Evolutionary conservation across 1,140 invertebrate species (phyloP).

Genomic region (Drosophila micromelanica): DNA sequence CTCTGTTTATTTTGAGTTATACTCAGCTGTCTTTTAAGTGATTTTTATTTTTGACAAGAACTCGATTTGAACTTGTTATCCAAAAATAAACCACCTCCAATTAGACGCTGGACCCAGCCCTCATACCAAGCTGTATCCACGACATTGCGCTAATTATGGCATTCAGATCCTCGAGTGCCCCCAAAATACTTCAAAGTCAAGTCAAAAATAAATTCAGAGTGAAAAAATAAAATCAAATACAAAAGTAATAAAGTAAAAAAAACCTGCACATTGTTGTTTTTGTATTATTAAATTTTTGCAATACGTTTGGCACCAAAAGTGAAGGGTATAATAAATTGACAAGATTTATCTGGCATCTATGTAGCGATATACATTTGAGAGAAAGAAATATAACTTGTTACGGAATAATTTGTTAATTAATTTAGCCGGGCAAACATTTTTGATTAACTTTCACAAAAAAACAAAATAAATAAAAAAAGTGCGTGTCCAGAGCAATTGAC

Average conservation of each 20-base stretch:
- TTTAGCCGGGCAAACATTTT: constrained; percentile 42
- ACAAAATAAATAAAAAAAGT: constrained; percentile 4
- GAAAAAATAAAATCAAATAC: constrained; percentile 10
- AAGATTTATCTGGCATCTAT: constrained; percentile 25
- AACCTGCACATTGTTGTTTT: constrained; percentile 2
- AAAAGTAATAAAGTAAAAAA: neutral
- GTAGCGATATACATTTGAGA: constrained; percentile 20
- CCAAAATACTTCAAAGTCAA: constrained; percentile 16
- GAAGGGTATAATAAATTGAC: constrained; percentile 58
- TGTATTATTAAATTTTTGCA: constrained; percentile 3
- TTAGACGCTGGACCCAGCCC: constrained; percentile 2
- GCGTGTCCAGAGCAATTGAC: constrained; percentile 29
- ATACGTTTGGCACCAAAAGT: constrained; percentile 49
- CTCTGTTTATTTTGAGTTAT: neutral
- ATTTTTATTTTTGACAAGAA: neutral
- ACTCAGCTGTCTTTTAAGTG: neutral
- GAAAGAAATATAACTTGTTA: constrained; percentile 32
- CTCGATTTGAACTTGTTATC: constrained; percentile 1
- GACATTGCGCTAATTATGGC: constrained; percentile 20
- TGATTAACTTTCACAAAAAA: constrained; percentile 59
- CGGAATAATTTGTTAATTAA: constrained; percentile 58
- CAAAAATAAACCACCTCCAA: constrained; percentile 15
- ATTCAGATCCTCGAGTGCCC: constrained; percentile 4
- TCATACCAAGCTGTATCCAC: neutral
- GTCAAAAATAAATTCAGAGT: constrained; percentile 19